Evolutionary conservation across 2,113 vertebrate species (phyloP), one percentile per base, ranked within the genome.

Genomic region (Protobothrops mucrosquamatus): DNA sequence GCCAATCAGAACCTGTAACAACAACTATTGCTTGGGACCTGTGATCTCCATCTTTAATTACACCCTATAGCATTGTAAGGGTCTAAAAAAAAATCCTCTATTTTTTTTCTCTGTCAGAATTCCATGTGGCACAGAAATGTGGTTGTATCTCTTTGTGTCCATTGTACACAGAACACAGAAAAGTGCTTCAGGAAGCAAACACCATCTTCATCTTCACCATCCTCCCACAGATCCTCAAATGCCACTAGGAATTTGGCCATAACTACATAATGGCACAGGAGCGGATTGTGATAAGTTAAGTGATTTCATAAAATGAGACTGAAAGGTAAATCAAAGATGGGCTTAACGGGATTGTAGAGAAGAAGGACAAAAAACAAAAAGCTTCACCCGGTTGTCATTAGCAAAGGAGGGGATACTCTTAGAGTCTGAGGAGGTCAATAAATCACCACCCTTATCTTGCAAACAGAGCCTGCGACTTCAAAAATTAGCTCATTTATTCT

Each of bases 401-500:
- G 95, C 97, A 97, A 98, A 97, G 94, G 96, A 96, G 97, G 96
- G 95, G 97, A 96, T 89, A 95, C 96, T 97, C 95, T 96, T 93
- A 92, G n/a, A 97, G 94, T 95, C 96, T 87, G 96, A 97, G 97
- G 97, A 98, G 98, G 98, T 98, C 98, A 99, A 99, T 99, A 98
- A 99, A 99, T 99, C 98, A 98, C 98, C 97, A 97, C 96, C 97
- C 98, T 99, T 99, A 99, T 99, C 99, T 99, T 97, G 95, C 97
- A 97, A 97, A 98, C 98, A 98, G 98, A 98, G 98, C 98, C 98
- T 98, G 98, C 98, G 98, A 99, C 98, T 99, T 99, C 98, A 98
- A 98, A 99, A 99, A 99, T 99, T 99, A 99, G 98, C 98, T 99
- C 98, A 99, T 99, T 99, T 99, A 99, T 99, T 99, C 99, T 99